Base-by-base conservation (phyloP, 2,888 invertebrate species). In the Catocala fraxini region DNA sequence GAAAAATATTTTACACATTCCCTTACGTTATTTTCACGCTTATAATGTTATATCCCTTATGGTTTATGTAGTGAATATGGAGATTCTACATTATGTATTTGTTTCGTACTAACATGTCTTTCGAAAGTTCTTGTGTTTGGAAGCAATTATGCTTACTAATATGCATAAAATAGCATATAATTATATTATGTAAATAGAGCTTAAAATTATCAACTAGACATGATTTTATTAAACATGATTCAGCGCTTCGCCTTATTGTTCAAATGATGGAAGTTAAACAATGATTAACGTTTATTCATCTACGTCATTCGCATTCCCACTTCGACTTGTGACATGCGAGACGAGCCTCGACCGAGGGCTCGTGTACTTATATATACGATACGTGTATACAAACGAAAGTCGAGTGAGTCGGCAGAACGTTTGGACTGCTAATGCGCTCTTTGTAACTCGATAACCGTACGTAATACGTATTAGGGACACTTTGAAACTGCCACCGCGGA, bases 1-100 rank as follows among this genome's bases (percentile, higher is more conserved):
- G 58, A 70, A 73, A 70, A 66, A 67, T 68, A 71, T 68, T 61
- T 54, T 60, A 63, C 61, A 63, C 56, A 61, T 73, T 58, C 53
- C 43, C 5, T 11, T 63, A 51, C 61, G 58, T 61, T 71, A 71
- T 63, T 64, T 66, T 25, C 63, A 60, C 42, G 49, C 54, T 57
- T 51, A 53, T 65, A 51, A 70, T 70, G 47, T 54, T 70, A 60
- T 59, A 57, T 51, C 58, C 57, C 51, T 15, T 9, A 39, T 52
- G 51, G 58, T 54, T 48, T 45, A 54, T 43, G 39, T 39, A 25
- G 25, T 53, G 11, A 11, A 13, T 34, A 48, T 6, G 35, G 34
- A 33, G 7, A 47, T 47, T 47, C 10, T 25, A 42, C 41, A 41
- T 34, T 55, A 6, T 47, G 15, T 39, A 39, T 39, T 6, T 39